A percentile compares a stretch with the other conserved stretches of the same genome.
Conservation (phyloP, 2,113 vertebrate genomes). For the Lepidothrix coronata region DNA sequence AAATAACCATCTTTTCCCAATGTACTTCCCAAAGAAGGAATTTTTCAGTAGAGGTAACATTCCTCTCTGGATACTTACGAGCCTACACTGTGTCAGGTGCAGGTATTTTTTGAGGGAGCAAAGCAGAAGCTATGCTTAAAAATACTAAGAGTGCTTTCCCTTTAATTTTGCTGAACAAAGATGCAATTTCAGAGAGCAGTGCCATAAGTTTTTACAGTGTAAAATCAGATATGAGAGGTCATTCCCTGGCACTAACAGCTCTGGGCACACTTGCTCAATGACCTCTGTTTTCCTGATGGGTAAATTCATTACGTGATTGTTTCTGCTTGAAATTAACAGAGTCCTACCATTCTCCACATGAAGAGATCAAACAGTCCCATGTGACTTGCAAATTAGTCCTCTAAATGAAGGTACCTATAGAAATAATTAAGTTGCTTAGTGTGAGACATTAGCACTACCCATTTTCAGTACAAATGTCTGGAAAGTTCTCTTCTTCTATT, state of each 20-base stretch:
- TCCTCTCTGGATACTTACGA: neutral
- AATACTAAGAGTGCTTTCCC: neutral
- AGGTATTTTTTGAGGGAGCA: neutral
- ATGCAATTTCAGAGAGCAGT: neutral
- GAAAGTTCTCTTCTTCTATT: neutral
- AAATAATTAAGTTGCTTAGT: conserved; percentile 29
- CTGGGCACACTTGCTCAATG: conserved; percentile 10
- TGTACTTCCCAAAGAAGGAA: neutral
- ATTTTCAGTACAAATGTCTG: neutral
- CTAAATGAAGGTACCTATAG: neutral
- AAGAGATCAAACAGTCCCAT: conserved; percentile 7
- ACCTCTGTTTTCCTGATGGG: conserved; percentile 42
- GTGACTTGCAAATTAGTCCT: conserved; percentile 33
- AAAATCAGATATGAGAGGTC: conserved; percentile 48
- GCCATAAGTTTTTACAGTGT: neutral
- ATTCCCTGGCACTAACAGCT: conserved; percentile 10
- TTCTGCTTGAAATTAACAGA: conserved; percentile 44
- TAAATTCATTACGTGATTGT: conserved; percentile 55
- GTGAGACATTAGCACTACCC: neutral
- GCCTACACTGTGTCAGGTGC: neutral
- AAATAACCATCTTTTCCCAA: neutral
- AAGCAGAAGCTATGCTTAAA: neutral
- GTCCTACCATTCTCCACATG: neutral
- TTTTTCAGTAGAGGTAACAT: neutral
- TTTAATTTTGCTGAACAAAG: neutral